Evolutionary conservation across 2,113 vertebrate species (phyloP), one percentile per base, ranked within the genome.

Genomic region (Pseudonaja textilis): DNA sequence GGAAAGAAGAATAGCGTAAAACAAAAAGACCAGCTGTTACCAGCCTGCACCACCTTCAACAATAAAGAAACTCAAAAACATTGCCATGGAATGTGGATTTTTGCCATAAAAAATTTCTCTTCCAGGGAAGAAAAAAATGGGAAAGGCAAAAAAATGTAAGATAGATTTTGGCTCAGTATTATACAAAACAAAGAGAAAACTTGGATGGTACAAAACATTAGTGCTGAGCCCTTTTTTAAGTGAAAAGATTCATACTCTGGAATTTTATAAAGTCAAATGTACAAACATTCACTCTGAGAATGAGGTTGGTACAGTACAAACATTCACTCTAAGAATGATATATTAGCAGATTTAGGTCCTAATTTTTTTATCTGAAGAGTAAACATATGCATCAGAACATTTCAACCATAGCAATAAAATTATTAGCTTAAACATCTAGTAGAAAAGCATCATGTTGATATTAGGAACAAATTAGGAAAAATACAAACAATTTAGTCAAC

Each of bases 321-420:
- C n/a, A 34, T 39, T 52, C 23, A 45, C 12, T 81, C 25, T 22
- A 8, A 81, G 50, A 56, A 89, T 56, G 61, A 12, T 81, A 89
- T 42, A 57, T 29, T 85, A 89, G 50, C 39, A 89, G 42, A 89
- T 26, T 34, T n/a, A 89, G 18, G 10, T 47, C 34, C 54, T 89
- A 87, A 89, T 92, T 92, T 92, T 92, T 61, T 29, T 85, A 64
- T 85, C 26, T n/a, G 12, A 42, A 92, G 57, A 64, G 45, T 56
- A 81, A 92, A 12, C 16, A 6, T 52, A 57, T 42, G 39, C 20
- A 57, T 16, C 34, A 50, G 10, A 47, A 85, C 42, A 85, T 85
- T 88, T 45, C 34, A 29, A 52, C 26, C 10, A 52, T 8, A 50
- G 42, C 7, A 52, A 50, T 47, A 7, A 47, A 59, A 87, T 81